Base-by-base conservation (phyloP, 2,888 invertebrate species). In the Boloria selene region DNA sequence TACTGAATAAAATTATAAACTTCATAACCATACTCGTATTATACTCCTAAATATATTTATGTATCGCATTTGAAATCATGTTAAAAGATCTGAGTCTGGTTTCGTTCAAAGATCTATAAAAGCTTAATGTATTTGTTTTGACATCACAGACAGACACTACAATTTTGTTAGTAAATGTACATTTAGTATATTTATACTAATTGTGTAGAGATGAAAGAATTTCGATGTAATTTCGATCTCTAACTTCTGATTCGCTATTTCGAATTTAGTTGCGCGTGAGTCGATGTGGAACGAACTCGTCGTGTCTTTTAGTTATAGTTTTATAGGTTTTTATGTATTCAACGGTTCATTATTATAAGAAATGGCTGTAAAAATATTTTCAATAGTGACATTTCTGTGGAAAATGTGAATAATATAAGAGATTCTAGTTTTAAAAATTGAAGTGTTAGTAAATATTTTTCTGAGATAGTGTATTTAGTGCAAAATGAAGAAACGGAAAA, bases 401-500 rank as follows among this genome's bases (percentile, higher is more conserved):
- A 22, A 58, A 56, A 47, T n/a, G 31, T 10, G 13, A 16, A 16
- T 17, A 5, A 31, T 1, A 49, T 42, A 31, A 4, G 6, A 7
- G 26, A 22, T 22, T 26, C 6, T n/a, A 0, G n/a, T n/a, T 14
- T 22, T 3, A 22, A 4, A 44, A 13, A 22, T 18, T 22, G 6
- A 17, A 16, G 22, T 54, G 47, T 17, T 6, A 17, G 17, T 53
- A 31, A 26, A 42, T 38, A n/a, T n/a, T 3, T 50, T 26, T 53
- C 51, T 16, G 7, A 31, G 44, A 26, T 16, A 47, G 26, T 53
- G 17, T 61, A 61, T n/a, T 61, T 44, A 44, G 16, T 22, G 6
- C 54, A 85, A 79, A 79, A 89, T 89, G 88, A 89, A 85, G 77
- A 81, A 79, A 71, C 81, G 87, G 14, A 88, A 86, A 80, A 88